These are phyloP conservation scores for Crocuta crocuta DNA, from an alignment of 2,113 vertebrate species.

Conservation along the genomic window DNA sequence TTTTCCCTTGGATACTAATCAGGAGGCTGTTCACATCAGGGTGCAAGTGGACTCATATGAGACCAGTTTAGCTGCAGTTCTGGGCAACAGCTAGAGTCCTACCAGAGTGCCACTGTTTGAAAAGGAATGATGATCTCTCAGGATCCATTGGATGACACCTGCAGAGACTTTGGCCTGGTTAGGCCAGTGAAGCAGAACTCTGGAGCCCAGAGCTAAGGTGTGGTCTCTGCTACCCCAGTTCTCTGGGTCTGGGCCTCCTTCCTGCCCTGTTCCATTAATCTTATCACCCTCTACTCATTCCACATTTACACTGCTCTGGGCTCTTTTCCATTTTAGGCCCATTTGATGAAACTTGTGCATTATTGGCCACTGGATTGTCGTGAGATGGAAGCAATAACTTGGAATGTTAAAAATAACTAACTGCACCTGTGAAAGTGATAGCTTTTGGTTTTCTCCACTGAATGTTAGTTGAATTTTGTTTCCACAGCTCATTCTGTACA, in stretches of 20 bases:
- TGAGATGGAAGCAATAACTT: neutral
- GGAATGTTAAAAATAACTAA: neutral
- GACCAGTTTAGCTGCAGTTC: neutral
- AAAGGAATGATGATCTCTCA: slow-evolving; percentile 21
- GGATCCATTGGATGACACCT: neutral
- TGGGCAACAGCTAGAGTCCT: neutral
- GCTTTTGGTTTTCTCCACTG: neutral
- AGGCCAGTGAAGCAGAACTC: neutral
- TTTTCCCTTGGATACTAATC: neutral
- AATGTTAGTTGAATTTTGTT: neutral
- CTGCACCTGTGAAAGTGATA: neutral
- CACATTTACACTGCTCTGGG: neutral
- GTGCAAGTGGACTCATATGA: neutral
- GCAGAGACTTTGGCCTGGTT: neutral
- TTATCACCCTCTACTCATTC: neutral
- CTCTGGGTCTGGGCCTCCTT: neutral
- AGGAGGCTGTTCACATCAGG: neutral
- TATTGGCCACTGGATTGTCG: neutral
- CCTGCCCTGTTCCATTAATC: neutral
- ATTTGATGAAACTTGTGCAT: neutral
- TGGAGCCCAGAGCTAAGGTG: neutral
- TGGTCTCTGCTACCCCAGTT: neutral
- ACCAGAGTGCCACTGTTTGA: neutral
- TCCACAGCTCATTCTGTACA: neutral
- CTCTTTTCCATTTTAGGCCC: neutral